Evolutionary conservation across 2,113 vertebrate genomes (phyloP), one percentile per base, ranked within the genome.

Genomic region (Poeciliopsis occidentalis): DNA sequence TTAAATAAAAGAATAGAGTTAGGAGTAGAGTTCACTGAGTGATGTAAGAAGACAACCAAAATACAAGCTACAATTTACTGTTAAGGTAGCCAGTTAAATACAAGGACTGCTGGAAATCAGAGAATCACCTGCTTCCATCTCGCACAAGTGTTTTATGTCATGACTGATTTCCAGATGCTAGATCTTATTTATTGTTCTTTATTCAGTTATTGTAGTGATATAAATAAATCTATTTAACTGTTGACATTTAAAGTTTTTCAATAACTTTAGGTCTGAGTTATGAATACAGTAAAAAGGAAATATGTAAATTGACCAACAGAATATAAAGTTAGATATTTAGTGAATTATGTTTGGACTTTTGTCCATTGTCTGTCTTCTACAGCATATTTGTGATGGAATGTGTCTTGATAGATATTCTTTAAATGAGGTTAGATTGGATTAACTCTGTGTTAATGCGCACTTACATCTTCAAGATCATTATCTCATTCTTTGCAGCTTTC

Each of bases 401-500:
- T 51, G 29, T 78, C 15, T 69, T 19, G 29, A 47, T 67, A 60
- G 39, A n/a, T 57, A 61, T 37, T 13, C 41, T 73, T 54, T 29
- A 8, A 19, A 12, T 60, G 34, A 62, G 29, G 63, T 65, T 29
- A 63, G 75, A 31, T 8, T 76, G 15, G 15, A 5, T 44, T 17
- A 44, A n/a, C n/a, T n/a, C 4, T 17, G 5, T 63, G 31, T 12
- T 11, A 76, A 61, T 73, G 60, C 39, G 75, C 32, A 94, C 96
- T 96, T 85, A 99, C 98, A 99, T 98, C 94, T 98, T 99, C 80
- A 99, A 93, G 92, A 99, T 99, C 91, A 96, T 96, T 71, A 99
- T 99, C 94, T 99, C 98, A 39, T 98, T 99, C 94, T 99, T 99
- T 78, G 98, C 98, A 0, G 97, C 97, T 93, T 99, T 99, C 81